phyloP scores from a whole-genome alignment of 2,888 invertebrate species.

The Meta bourneti region DNA sequence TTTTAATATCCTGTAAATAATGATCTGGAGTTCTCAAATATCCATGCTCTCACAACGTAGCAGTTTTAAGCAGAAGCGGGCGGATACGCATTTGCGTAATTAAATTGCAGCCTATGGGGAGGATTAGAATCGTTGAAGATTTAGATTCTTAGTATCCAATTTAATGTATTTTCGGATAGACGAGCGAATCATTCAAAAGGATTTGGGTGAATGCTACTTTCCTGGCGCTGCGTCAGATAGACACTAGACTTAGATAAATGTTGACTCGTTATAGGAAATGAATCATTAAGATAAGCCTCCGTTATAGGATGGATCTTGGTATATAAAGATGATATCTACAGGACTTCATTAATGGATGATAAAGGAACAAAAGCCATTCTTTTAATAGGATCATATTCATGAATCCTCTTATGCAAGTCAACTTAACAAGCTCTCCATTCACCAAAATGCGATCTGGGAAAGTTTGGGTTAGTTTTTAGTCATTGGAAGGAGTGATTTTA shows the following conservation, averaged over 20 bases:
- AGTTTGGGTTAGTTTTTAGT: too few relatives aligned
- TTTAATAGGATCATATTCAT: background rate
- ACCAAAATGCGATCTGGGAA: too few relatives aligned
- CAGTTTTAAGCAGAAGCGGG: background rate
- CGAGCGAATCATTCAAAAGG: background rate
- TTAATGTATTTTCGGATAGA: conserved; percentile 6
- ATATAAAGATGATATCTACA: background rate
- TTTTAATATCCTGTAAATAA: too few relatives aligned
- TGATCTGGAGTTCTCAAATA: too few relatives aligned
- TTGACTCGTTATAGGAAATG: background rate
- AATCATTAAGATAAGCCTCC: conserved; percentile 11
- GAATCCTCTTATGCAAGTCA: background rate
- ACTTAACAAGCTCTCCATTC: too few relatives aligned
- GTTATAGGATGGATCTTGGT: background rate
- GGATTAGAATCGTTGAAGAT: background rate
- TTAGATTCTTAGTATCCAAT: background rate
- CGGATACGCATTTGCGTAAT: background rate
- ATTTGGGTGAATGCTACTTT: background rate
- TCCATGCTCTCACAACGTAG: too few relatives aligned
- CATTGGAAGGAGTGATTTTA: too few relatives aligned
- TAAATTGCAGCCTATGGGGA: background rate
- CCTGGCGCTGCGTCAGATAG: background rate
- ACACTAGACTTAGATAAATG: background rate
- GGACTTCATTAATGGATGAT: conserved; percentile 17
- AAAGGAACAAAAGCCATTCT: conserved; percentile 19